Conservation (phyloP, 2,888 invertebrate species). For the Trissolcus japonicus region DNA sequence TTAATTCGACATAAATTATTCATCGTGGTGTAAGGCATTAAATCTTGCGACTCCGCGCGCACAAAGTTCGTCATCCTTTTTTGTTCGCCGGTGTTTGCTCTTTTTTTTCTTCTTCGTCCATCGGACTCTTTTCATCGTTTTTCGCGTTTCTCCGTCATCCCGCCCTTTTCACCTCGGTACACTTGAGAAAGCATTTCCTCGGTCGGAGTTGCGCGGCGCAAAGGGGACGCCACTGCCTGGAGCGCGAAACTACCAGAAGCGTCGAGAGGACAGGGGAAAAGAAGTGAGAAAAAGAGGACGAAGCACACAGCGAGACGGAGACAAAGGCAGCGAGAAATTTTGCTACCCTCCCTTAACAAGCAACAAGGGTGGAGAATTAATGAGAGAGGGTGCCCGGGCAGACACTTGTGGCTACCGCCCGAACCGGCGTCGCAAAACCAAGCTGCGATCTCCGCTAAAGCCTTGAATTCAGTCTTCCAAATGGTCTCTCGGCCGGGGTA, state of each 20-base stretch:
- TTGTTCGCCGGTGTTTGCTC: constrained; percentile 11
- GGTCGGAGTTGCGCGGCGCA: constrained; percentile 53
- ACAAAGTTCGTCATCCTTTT: constrained; percentile 41
- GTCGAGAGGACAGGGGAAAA: constrained; percentile 44
- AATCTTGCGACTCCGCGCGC: constrained; percentile 36
- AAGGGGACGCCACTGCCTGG: constrained; percentile 61
- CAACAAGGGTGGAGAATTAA: constrained; percentile 76
- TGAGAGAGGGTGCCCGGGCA: constrained; percentile 76
- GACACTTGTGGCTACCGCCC: constrained; percentile 76
- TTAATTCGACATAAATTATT: constrained; percentile 53
- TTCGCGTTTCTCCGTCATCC: constrained; percentile 52
- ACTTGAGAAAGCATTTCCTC: constrained; percentile 70
- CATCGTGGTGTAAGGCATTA: constrained; percentile 37
- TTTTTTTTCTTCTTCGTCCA: constrained; percentile 23
- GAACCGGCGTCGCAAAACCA: constrained; percentile 69
- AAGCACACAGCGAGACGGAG: constrained; percentile 18
- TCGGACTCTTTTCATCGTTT: constrained; percentile 38
- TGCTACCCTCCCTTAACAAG: constrained; percentile 73
- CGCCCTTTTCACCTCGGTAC: constrained; percentile 58
- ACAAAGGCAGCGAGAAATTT: constrained; percentile 50
- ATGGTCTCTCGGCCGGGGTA: constrained; percentile 11
- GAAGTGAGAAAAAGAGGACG: constrained; percentile 55
- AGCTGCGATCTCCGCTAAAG: constrained; percentile 61
- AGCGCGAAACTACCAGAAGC: constrained; percentile 62
- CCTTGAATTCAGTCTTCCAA: constrained; percentile 5